phyloP scores from a whole-genome alignment of 2,113 vertebrate genomes.

The Empidonax traillii region DNA sequence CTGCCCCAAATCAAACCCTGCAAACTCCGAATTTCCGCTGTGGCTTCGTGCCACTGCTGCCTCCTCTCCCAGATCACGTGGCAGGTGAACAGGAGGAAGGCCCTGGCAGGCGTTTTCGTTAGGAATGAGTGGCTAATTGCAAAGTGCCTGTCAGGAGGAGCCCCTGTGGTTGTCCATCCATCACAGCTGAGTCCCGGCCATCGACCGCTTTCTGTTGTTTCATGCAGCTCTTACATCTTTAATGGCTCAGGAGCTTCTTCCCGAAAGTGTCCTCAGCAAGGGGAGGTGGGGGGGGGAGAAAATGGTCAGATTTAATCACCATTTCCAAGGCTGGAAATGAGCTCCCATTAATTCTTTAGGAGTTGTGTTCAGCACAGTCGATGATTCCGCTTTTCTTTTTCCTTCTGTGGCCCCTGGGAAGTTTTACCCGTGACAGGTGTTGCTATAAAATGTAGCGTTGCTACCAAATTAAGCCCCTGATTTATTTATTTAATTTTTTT shows the following conservation, averaged over 20 bases:
- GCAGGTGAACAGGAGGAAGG: not conserved
- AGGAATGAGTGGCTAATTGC: not conserved
- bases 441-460: not conserved
- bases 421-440: not conserved
- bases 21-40: not conserved
- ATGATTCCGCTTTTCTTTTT: not conserved
- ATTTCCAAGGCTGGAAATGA: slow-evolving; percentile 26
- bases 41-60: not conserved
- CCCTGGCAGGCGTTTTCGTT: not conserved
- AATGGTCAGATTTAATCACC: slow-evolving; percentile 14
- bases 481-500: not conserved
- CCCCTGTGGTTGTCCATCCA: not conserved
- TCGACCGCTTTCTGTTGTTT: slow-evolving; percentile 22
- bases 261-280: slow-evolving; percentile 42
- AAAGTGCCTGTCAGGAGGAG: not conserved
- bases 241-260: slow-evolving; percentile 34
- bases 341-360: not conserved
- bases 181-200: not conserved
- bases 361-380: not conserved
- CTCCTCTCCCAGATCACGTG: not conserved
- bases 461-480: not conserved
- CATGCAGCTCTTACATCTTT: slow-evolving; percentile 44
- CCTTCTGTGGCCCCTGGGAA: not conserved
- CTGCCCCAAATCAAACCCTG: not conserved
- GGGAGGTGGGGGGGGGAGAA: not conserved